Conservation (phyloP, 2,113 vertebrate genomes). For the Glareola pratincola region DNA sequence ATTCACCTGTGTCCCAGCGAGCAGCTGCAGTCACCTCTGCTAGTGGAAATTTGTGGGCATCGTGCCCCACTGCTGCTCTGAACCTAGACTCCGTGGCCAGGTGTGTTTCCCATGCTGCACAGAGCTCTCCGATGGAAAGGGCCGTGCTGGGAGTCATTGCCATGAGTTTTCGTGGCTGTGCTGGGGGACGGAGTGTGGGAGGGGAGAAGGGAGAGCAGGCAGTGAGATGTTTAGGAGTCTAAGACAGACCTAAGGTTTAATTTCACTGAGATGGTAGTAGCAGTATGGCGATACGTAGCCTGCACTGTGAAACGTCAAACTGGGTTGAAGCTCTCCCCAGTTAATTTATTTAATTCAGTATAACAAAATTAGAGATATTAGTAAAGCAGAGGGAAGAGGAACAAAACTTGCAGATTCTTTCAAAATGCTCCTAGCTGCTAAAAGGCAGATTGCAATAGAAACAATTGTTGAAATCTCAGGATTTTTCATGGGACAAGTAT, state of each 20-base stretch:
- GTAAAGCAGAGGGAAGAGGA: not conserved
- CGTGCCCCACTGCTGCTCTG: not conserved
- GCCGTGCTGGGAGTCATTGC: not conserved
- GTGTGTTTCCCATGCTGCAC: not conserved
- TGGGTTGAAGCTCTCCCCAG: not conserved
- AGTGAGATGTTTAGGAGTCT: not conserved
- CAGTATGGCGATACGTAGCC: not conserved
- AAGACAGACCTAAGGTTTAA: not conserved
- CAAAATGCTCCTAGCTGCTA: not conserved
- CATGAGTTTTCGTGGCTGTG: fast-evolving
- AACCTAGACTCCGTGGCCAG: not conserved
- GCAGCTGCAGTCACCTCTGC: not conserved
- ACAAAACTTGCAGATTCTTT: not conserved
- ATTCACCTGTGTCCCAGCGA: not conserved
- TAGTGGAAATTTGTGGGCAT: not conserved
- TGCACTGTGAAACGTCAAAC: not conserved
- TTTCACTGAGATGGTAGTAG: not conserved
- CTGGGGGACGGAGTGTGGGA: fast-evolving
- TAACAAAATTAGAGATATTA: not conserved
- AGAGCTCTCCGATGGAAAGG: not conserved
- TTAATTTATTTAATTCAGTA: not conserved
- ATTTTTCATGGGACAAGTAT: not conserved
- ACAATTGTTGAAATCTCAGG: not conserved
- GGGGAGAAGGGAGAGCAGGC: not conserved
- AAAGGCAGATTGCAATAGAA: not conserved